Evolutionary conservation across 2,113 vertebrate genomes (phyloP), one percentile per base, ranked within the genome.

Genomic region (Rattus rattus): DNA sequence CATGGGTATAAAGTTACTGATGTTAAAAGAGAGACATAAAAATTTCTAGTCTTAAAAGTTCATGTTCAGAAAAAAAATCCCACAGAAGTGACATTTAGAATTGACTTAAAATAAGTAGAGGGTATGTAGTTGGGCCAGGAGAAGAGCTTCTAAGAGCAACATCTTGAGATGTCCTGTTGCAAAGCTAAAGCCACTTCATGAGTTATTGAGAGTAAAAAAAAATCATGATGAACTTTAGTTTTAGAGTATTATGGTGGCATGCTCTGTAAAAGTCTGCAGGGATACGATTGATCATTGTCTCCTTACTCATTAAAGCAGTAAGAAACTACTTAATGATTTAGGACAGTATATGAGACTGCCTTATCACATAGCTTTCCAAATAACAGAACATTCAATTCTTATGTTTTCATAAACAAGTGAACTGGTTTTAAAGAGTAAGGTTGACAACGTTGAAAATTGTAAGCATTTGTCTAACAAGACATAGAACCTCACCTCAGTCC

Each of bases 101-200:
- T 3, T 28, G 2, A 0, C 43, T 70, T 72, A 22, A 85, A 6
- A 54, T 69, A 90, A 52, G 13, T 36, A 90, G 36, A 3, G 2
- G 1, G 3, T 28, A 28, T 3, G 26, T 36, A 83, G 4, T 0
- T 72, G 65, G 16, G 0, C 0, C 5, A 33, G 19, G 5, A 33
- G 73, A 36, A 83, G 12, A 11, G 5, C 28, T 80, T 75, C 59
- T 61, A 91, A 72, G 7, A 54, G 7, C 2, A 39, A 88, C 56
- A n/a, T 54, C 2, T 79, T 88, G 12, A 90, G 24, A 88, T 56
- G 36, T 73, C 30, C 30, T 28, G 20, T 88, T 52, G 70, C 19
- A 43, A 73, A 87, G 33, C 22, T 30, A 33, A 90, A 63, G 16
- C 1, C 47, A 33, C 88, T 92, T 88, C 84, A 39, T 17, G 59